phyloP scores from a whole-genome alignment of 2,888 invertebrate genomes.

The Oscheius myriophilus region DNA sequence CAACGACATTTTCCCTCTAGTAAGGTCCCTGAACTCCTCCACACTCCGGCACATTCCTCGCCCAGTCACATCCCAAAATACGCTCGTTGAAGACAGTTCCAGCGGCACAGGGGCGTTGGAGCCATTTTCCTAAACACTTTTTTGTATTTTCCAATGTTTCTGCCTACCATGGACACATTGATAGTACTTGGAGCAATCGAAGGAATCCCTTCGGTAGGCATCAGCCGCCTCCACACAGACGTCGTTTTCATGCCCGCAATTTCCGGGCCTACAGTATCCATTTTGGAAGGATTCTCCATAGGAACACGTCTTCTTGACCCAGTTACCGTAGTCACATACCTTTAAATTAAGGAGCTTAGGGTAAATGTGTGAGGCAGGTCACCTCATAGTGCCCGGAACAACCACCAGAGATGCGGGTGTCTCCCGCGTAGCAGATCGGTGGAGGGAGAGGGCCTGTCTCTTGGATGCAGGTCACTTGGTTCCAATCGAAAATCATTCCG shows the following conservation, averaged over 20 bases:
- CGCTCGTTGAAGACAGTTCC: conserved; percentile 37
- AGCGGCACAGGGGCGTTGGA: conserved; percentile 35
- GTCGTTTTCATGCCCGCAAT: conserved; percentile 5
- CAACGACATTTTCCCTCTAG: no score
- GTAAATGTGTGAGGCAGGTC: not conserved
- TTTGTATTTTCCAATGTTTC: not conserved
- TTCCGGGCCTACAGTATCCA: conserved; percentile 29
- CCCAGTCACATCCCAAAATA: conserved; percentile 33
- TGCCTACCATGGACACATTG: conserved; percentile 33
- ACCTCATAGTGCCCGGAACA: conserved; percentile 22
- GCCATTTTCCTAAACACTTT: conserved; percentile 17
- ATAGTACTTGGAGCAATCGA: conserved; percentile 32
- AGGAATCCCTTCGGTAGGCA: conserved; percentile 22
- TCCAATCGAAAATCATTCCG: conserved; percentile 23
- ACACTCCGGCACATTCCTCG: conserved; percentile 36
- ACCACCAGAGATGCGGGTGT: not conserved
- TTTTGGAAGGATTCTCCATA: conserved; percentile 30
- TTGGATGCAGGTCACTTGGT: not conserved
- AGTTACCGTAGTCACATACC: conserved; percentile 26
- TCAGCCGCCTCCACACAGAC: conserved; percentile 6
- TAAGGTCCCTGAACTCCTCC: conserved; percentile 3
- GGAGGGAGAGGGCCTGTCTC: conserved; percentile 14
- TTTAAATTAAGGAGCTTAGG: not conserved
- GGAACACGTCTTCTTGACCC: conserved; percentile 28
- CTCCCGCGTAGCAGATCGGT: conserved; percentile 22